phyloP scores from a whole-genome alignment of 2,797 vertebrate species.

The Mastacembelus armatus region DNA sequence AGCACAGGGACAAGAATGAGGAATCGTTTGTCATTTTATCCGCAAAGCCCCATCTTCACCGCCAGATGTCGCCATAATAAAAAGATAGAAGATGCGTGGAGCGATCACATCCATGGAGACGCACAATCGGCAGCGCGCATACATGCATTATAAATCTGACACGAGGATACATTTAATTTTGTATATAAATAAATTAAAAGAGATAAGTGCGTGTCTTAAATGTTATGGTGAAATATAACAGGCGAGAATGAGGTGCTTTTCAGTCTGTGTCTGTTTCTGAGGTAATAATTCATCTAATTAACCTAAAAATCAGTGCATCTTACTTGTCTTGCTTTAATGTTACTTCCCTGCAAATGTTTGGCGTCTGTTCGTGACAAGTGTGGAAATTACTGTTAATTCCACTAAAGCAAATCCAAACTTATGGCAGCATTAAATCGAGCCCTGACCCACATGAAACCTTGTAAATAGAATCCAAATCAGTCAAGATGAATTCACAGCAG shows the following conservation, averaged over 20 bases:
- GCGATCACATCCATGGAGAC: too few species aligned
- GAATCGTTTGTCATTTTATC: fast-evolving
- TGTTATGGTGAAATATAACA: not conserved
- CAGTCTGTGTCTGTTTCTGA: too few species aligned
- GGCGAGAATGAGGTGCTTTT: too few species aligned
- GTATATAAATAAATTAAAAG: not conserved
- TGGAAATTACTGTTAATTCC: not conserved
- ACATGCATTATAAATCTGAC: not conserved
- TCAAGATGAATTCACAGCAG: conserved; percentile 63
- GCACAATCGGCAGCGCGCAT: conserved; percentile 11
- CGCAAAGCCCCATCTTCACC: not conserved
- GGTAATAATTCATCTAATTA: not conserved
- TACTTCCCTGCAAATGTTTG: not conserved
- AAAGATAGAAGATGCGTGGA: too few species aligned
- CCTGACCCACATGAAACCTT: conserved; percentile 31
- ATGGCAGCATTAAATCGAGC: not conserved
- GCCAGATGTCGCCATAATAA: conserved; percentile 78
- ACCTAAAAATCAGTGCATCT: not conserved
- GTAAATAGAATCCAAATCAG: conserved; percentile 54
- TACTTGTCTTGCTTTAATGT: not conserved
- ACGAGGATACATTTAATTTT: not conserved
- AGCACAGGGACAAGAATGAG: conserved; percentile 10
- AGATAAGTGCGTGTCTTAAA: not conserved
- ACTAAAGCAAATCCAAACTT: conserved; percentile 1
- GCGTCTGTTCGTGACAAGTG: not conserved